Base-by-base conservation (phyloP, 2,888 invertebrate genomes). In the Calameuta filiformis region DNA sequence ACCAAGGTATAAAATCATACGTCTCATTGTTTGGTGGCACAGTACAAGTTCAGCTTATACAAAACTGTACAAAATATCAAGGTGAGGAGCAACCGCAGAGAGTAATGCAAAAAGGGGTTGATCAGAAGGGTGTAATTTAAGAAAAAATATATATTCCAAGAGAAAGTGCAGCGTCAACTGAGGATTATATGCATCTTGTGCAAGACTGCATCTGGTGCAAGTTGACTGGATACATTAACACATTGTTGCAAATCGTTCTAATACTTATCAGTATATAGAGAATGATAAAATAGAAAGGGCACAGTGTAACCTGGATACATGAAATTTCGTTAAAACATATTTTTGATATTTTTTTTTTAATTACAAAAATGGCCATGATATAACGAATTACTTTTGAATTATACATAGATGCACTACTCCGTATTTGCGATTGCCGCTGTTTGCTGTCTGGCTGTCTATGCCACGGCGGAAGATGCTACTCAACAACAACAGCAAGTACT, bases 1-100 rank as follows among this genome's bases (percentile, higher is more conserved):
- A 73, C 73, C 74, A 77, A 76, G 79, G 85, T 90, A 90, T 90
- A 90, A 89, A 90, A 88, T 88, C 87, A 85, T 83, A 85, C 79
- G 79, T 76, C 75, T 80, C 81, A 79, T 81, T 83, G 82, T 83
- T 87, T 80, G 80, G 83, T 84, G 84, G 85, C 86, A 86, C 84
- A 87, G 86, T 87, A 80, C 82, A 84, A 74, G 74, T 74, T 35
- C 74, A 23, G 56, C 71, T 34, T 71, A 71, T 34, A 23, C 71
- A 34, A 71, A 71, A 30, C 30, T 71, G 71, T 71, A 71, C 71
- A 30, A 31, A 34, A n/a, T 34, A 68, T 35, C 75, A 75, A 75
- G 75, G 75, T 75, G 75, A 75, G 74, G 30, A 33, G 35, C 4
- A 34, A 12, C 71, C 4, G 12, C 2, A 71, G 56, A 23, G 56